Evolutionary conservation across 2,113 vertebrate genomes (phyloP), one percentile per base, ranked within the genome.

Genomic region (Equus quagga): DNA sequence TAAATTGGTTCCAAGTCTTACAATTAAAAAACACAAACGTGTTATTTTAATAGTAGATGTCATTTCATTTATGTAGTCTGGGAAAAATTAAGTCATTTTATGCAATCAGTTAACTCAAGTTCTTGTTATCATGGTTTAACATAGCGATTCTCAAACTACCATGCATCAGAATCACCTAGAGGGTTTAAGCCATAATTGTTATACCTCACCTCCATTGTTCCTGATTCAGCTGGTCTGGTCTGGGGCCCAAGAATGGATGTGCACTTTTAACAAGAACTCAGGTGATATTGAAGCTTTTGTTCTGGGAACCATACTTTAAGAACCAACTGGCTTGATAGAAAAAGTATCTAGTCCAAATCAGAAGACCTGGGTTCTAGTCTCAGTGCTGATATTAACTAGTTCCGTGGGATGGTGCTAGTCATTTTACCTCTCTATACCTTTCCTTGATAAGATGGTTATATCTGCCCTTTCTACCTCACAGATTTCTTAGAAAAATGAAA

Each of bases 401-500:
- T 58, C 17, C 21, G 4, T 86, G 31, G 28, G 8, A 51, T 49
- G 51, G n/a, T 10, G 24, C 41, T 82, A 2, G 33, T 76, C 13
- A 23, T 23, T 81, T 93, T n/a, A n/a, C 21, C 23, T 92, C 36
- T 79, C 65, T 73, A 6, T 0, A 46, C 17, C 28, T 88, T 92
- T 62, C 46, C 76, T 83, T 65, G 14, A 65, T 49, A 76, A 49
- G 56, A 82, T n/a, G 18, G 11, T 88, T 60, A n/a, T 65, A 49
- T 33, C 31, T 98, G 51, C 6, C 51, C 58, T 92, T 97, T 76
- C 28, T 67, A 8, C 1, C 19, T 92, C 54, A 54, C 18, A 82
- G 31, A 13, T 86, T 89, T 78, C 46, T 80, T 89, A 54, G 54
- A 65, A 92, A 88, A 82, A 95, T 84, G 24, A 76, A 96, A 96